These are phyloP conservation scores for Orchesella flavescens DNA, from an alignment of 2,888 invertebrate species.

Conservation along the genomic window DNA sequence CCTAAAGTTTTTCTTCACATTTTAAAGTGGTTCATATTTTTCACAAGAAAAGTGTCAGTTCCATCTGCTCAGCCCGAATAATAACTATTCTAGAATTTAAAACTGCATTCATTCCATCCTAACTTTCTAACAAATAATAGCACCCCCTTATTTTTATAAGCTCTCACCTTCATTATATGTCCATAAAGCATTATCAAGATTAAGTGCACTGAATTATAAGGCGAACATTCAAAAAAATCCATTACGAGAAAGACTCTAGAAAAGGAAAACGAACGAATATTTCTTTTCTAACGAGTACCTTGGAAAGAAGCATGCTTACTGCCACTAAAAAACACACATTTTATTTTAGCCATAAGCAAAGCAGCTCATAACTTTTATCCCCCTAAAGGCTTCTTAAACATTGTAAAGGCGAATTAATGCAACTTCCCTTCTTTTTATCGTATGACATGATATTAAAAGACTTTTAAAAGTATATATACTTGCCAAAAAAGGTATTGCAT, in stretches of 20 bases:
- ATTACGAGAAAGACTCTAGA: not conserved
- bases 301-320: not conserved
- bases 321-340: not conserved
- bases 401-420: constrained; percentile 39
- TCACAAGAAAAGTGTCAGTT: too few species aligned
- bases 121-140: too few species aligned
- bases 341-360: not conserved
- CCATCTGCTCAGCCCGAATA: too few species aligned
- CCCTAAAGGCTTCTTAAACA: constrained; percentile 32
- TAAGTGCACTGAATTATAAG: constrained; percentile 6
- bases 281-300: not conserved
- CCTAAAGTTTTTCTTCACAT: too few species aligned
- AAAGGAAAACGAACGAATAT: not conserved
- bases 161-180: constrained; percentile 19
- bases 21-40: too few species aligned
- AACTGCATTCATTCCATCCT: too few species aligned
- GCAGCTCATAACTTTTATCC: constrained; percentile 25
- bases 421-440: constrained; percentile 38
- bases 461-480: constrained; percentile 18
- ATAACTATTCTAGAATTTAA: too few species aligned
- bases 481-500: not conserved
- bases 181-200: constrained; percentile 40
- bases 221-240: not conserved
- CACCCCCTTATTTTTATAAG: constrained; percentile 8
- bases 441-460: constrained; percentile 32